Evolutionary conservation across 2,113 vertebrate genomes (phyloP), one percentile per base, ranked within the genome.

Genomic region (Pteruthius melanotis): DNA sequence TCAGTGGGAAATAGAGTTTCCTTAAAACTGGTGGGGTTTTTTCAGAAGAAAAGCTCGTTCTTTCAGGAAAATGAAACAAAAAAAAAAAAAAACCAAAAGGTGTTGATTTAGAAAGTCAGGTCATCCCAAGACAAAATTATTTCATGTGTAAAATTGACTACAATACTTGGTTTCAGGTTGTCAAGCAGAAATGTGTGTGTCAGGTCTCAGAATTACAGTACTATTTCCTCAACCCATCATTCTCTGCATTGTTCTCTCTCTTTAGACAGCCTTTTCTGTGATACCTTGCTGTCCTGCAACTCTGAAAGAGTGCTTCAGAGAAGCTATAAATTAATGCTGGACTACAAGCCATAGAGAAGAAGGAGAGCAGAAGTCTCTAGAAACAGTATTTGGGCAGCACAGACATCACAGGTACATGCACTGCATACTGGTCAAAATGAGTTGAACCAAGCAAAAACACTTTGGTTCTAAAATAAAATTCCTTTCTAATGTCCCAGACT

Each of bases 281-380:
- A 83, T 30, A 39, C 2, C 2, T 20, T 31, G 59, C 49, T 60
- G 49, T 37, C 22, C 53, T 78, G 61, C 24, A 84, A 21, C 40
- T 94, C 52, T 75, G 47, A 94, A 89, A 80, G 8, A 23, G 35
- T 66, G 45, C 72, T 74, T 83, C 68, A 94, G 47, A 87, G 50
- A 23, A 91, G 28, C 17, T 85, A 22, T 37, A 83, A 60, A 59
- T 52, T 70, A 84, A 64, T 4, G 1, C 40, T 56, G 76, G 63
- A 74, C n/a, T 8, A 64, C n/a, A 87, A 77, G 13, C 15, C 54
- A 61, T 26, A 88, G 42, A 64, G 45, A 85, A 70, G 66, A 28
- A 57, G 52, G 19, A 60, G 28, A 80, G 31, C 13, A 78, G 44
- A 66, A 72, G 45, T 44, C 26, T 26, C 44, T 37, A 74, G 28